Evolutionary conservation across 2,888 invertebrate genomes (phyloP).

Genomic region (Calameuta pallipes): DNA sequence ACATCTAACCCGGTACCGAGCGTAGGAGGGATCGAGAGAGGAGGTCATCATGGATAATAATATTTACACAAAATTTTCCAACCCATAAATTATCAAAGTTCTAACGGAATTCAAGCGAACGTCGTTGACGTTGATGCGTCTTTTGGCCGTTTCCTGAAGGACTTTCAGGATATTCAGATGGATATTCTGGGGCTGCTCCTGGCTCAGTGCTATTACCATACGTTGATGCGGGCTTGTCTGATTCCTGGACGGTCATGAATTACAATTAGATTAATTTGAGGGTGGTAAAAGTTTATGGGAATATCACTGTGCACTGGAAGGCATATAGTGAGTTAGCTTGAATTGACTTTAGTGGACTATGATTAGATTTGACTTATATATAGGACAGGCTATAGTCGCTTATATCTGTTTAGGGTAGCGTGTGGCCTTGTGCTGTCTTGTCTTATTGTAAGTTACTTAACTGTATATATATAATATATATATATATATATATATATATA

Average conservation of each 20-base stretch:
- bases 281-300: neutral
- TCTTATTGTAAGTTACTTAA: neutral
- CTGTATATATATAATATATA: neutral
- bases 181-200: neutral
- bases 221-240: neutral
- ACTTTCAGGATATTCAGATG: slow-evolving; percentile 26
- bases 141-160: slow-evolving; percentile 37
- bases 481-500: too few species aligned
- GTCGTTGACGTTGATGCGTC: slow-evolving; percentile 29
- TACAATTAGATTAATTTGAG: neutral
- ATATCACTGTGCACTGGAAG: neutral
- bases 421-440: neutral
- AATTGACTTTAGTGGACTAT: neutral
- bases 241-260: neutral
- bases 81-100: slow-evolving; percentile 59
- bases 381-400: neutral
- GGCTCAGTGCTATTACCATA: neutral
- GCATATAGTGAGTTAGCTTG: neutral
- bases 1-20: neutral
- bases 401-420: neutral
- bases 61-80: slow-evolving; percentile 37
- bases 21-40: neutral
- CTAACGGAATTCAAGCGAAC: slow-evolving; percentile 32
- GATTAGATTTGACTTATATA: neutral
- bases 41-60: neutral